Base-by-base conservation (phyloP, 2,888 invertebrate species). In the Yponomeuta malinellus region DNA sequence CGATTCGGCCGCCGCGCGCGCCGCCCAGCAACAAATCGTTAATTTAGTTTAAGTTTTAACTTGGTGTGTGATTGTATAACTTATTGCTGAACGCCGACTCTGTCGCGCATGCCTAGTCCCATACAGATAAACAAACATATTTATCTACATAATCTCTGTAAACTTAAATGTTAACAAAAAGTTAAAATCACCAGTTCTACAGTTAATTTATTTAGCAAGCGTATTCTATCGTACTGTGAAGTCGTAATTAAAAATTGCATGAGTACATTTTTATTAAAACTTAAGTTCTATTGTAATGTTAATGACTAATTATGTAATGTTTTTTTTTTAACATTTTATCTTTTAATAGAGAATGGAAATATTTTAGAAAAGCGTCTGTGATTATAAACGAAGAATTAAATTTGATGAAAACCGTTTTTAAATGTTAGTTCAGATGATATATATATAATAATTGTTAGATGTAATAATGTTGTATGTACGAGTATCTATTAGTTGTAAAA, bases 301-400 rank as follows among this genome's bases (percentile, higher is more conserved):
- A 59, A 59, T 59, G 6, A 43, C 43, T 59, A 59, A 59, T 59
- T 59, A 59, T 15, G 52, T 59, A 59, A 59, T 59, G 52, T 65
- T 70, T 33, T 65, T 33, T 33, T 33, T 70, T 70, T 70, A 65
- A 70, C 52, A 66, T 52, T 70, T 52, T 70, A 69, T 37, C 69
- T 69, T 68, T 59, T 68, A 63, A 64, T 83, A 80, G 84, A 81
- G 83, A 79, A 83, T 81, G 83, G 77, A 85, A 84, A 90, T 90
- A 90, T 86, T 89, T 88, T 90, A 90, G 89, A 88, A 91, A 92
- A 92, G 89, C 90, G 91, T 91, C 91, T 92, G 91, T 91, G 91
- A 92, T 92, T 90, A 89, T 90, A 87, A 90, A 88, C 85, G 89
- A 90, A 85, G 87, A 89, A 72, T 59, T 59, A 59, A 90, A 90